Conservation (phyloP, 2,797 vertebrate species). For the Argya squamiceps region DNA sequence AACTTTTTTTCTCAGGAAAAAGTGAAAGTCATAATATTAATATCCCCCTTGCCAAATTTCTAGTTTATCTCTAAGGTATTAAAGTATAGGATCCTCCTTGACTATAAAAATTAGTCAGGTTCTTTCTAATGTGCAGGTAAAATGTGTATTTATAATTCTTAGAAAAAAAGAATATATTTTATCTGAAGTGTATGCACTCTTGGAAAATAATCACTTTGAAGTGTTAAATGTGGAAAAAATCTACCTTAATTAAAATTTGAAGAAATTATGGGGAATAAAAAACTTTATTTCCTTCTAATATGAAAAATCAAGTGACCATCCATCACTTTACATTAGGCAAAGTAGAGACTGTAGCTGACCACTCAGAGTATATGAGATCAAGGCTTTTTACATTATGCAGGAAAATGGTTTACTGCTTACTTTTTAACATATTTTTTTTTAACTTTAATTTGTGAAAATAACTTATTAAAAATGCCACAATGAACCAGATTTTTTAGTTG, state of each 20-base stretch:
- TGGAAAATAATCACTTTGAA: background rate
- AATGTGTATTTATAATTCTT: background rate
- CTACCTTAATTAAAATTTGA: background rate
- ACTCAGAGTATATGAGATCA: background rate
- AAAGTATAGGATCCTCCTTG: background rate
- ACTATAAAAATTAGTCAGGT: background rate
- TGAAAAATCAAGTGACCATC: background rate
- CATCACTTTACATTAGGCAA: background rate
- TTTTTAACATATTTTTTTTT: background rate
- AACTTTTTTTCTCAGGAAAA: background rate
- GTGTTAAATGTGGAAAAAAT: background rate
- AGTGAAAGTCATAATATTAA: background rate
- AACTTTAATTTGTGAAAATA: background rate
- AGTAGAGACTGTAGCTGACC: background rate
- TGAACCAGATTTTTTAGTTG: background rate
- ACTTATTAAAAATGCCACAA: background rate
- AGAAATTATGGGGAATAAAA: background rate
- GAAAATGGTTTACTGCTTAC: background rate
- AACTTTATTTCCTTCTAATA: background rate
- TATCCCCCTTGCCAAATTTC: background rate
- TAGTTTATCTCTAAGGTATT: background rate
- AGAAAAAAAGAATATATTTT: background rate
- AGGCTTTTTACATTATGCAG: background rate
- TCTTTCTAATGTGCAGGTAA: background rate
- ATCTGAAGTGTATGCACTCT: background rate